Evolutionary conservation across 1,140 invertebrate species (phyloP).

Genomic region (Drosophila virilis): DNA sequence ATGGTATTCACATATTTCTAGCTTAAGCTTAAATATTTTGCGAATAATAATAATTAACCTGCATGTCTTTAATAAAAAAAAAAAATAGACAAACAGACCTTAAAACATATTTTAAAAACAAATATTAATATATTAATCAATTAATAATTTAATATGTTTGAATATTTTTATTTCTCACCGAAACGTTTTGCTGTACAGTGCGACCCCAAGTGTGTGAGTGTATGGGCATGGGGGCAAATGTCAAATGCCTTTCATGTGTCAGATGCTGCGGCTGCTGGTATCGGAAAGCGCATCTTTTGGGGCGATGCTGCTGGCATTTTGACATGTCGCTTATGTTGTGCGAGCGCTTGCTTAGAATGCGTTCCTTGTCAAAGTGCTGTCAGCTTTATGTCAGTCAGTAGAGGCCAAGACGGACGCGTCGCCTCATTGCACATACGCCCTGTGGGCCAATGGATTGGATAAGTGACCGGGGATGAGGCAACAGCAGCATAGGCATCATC

Average conservation of each 20-base stretch:
- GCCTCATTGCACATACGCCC: slow-evolving; percentile 60
- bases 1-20: too few species aligned
- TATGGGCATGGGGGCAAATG: slow-evolving; percentile 22
- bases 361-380: slow-evolving; percentile 78
- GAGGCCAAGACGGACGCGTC: slow-evolving; percentile 20
- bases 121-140: neutral
- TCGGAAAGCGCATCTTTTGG: slow-evolving; percentile 72
- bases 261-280: slow-evolving; percentile 44
- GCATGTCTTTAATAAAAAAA: too few species aligned
- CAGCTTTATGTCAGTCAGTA: slow-evolving; percentile 70
- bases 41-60: too few species aligned
- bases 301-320: slow-evolving; percentile 72
- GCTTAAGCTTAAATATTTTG: too few species aligned
- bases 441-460: slow-evolving; percentile 2
- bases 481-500: neutral
- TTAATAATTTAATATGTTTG: neutral
- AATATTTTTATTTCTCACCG: neutral
- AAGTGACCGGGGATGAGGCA: neutral
- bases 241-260: slow-evolving; percentile 48
- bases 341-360: slow-evolving; percentile 74
- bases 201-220: slow-evolving; percentile 1
- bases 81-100: too few species aligned
- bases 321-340: slow-evolving; percentile 80
- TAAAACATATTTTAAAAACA: too few species aligned
- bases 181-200: neutral